A percentile compares a stretch with the other conserved stretches of the same genome.
These are phyloP conservation scores for Panthera leo DNA, from an alignment of 2,113 vertebrate species.

Conservation along the genomic window DNA sequence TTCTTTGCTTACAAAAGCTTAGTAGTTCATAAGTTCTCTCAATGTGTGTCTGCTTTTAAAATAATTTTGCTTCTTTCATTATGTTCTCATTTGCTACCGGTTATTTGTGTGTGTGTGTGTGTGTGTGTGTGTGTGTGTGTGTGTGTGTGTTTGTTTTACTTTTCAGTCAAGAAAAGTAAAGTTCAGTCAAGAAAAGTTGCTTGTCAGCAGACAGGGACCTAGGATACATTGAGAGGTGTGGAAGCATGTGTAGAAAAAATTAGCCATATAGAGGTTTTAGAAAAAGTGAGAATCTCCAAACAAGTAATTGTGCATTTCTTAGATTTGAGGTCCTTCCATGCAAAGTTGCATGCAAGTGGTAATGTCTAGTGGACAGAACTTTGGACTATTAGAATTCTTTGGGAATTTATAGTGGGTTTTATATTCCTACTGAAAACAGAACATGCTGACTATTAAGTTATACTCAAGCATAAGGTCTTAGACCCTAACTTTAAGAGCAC, in stretches of 20 bases:
- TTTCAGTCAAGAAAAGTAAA: background rate
- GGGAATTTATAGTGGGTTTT: background rate
- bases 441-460: background rate
- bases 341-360: background rate
- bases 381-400: background rate
- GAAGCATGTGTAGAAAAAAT: background rate
- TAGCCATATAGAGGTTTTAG: background rate
- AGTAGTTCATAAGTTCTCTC: background rate
- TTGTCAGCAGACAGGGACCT: background rate
- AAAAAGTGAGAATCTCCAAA: background rate
- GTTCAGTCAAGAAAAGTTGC: background rate
- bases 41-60: slow-evolving; percentile 10
- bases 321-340: background rate
- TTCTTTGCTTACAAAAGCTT: background rate
- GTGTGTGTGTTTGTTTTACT: no score
- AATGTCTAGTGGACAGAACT: background rate
- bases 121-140: no score
- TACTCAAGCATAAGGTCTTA: background rate
- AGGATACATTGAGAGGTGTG: background rate
- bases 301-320: background rate
- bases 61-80: background rate
- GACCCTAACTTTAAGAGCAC: background rate
- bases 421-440: background rate
- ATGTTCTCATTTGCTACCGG: background rate
- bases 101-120: no score